phyloP scores from a whole-genome alignment of 2,888 invertebrate genomes.

The Amphipyra tragopoginis region DNA sequence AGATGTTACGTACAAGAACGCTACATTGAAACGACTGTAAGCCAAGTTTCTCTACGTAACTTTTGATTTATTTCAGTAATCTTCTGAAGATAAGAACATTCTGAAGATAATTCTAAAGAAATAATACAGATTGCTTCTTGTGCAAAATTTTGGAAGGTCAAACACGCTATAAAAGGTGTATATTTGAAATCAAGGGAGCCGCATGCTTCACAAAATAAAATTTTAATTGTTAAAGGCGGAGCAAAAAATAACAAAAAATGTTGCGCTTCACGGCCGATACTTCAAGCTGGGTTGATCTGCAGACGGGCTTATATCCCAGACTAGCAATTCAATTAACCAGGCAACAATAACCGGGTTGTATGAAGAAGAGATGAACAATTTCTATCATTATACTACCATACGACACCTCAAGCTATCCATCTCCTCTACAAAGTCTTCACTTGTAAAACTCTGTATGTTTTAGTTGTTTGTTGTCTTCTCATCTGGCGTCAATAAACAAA shows the following conservation, averaged over 20 bases:
- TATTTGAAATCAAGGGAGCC: neutral
- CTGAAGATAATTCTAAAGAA: neutral
- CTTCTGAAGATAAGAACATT: slow-evolving; percentile 1
- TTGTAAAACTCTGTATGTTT: neutral
- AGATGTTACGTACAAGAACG: slow-evolving; percentile 40
- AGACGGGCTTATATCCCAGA: too few relatives aligned
- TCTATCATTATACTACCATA: neutral
- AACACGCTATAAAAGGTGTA: neutral
- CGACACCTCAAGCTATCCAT: neutral
- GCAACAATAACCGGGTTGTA: neutral
- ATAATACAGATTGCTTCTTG: neutral
- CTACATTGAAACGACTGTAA: slow-evolving; percentile 9
- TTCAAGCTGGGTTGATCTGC: too few relatives aligned
- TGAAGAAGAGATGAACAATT: neutral
- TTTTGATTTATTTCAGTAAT: slow-evolving; percentile 40
- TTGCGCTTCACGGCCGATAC: too few relatives aligned
- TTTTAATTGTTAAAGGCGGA: too few relatives aligned
- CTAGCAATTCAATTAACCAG: too few relatives aligned
- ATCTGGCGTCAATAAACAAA: neutral
- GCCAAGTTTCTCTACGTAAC: slow-evolving; percentile 40
- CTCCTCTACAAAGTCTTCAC: neutral
- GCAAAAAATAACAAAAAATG: too few relatives aligned
- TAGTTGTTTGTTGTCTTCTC: neutral
- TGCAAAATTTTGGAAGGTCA: neutral
- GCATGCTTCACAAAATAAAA: too few relatives aligned